Percentiles rank a stretch among this genome's conserved stretches.
Conservation (phyloP, 53 echinoderm and acorn worm species). For the Luidia sarsii region DNA sequence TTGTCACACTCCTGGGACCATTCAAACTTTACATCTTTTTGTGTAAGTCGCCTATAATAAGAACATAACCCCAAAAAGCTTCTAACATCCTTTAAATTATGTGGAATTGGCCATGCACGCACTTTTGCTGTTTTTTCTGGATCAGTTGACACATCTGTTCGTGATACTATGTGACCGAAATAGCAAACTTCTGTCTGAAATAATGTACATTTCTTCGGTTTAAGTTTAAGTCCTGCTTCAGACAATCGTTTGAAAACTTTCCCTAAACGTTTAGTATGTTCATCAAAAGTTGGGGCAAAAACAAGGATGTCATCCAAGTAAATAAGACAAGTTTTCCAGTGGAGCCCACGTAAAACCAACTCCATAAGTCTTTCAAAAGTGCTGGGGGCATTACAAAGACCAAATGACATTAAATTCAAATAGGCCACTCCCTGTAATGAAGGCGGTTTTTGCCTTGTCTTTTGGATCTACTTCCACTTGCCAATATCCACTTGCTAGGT, state of each 20-base stretch:
- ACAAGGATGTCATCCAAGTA: conserved; percentile 11
- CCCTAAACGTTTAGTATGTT: not conserved
- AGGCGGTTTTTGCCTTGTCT: conserved; percentile 7
- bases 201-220: not conserved
- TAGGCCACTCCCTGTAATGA: conserved; percentile 2
- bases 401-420: conserved; percentile 18
- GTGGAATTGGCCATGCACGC: not conserved
- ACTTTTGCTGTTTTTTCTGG: not conserved
- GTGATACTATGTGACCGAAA: conserved; percentile 15
- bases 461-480: not conserved
- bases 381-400: not conserved
- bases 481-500: conserved; percentile 10
- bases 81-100: conserved; percentile 2
- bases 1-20: not conserved
- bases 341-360: not conserved
- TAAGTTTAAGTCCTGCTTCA: not conserved
- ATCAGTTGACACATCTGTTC: not conserved
- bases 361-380: conserved; percentile 29
- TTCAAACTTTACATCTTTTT: not conserved
- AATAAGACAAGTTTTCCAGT: conserved; percentile 9
- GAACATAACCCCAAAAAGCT: conserved; percentile 26
- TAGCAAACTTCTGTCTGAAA: not conserved
- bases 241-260: not conserved
- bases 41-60: not conserved
- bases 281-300: conserved; percentile 3